Percentiles rank a stretch among this genome's conserved stretches.
Evolutionary conservation across 2,888 invertebrate genomes (phyloP).

Genomic region (Junonia oenone): DNA sequence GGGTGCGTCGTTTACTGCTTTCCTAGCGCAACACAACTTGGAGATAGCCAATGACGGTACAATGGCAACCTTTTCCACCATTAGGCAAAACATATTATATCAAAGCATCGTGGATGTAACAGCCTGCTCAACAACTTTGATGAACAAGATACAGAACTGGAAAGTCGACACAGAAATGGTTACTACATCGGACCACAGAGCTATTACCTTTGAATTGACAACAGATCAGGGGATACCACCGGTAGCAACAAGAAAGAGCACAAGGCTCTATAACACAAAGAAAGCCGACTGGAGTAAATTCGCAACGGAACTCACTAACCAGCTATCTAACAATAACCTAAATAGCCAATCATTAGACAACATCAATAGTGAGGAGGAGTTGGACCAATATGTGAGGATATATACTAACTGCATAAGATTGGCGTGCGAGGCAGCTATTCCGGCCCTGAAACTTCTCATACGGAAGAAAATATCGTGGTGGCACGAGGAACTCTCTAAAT

Average conservation of each 20-base stretch:
- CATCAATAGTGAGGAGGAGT: background rate
- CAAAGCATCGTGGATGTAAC: background rate
- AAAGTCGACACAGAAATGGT: background rate
- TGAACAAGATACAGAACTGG: background rate
- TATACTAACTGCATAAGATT: no score
- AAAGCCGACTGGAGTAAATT: background rate
- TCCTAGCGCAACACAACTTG: slow-evolving; percentile 14
- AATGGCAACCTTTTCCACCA: background rate
- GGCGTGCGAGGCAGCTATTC: no score
- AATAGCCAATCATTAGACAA: background rate
- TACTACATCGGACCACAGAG: background rate
- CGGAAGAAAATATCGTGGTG: no score
- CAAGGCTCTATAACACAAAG: background rate
- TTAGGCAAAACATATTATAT: background rate
- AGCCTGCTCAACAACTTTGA: background rate
- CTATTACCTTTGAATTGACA: no score
- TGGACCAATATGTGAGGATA: background rate
- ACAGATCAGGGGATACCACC: no score
- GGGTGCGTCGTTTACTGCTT: slow-evolving; percentile 14
- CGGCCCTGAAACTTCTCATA: no score
- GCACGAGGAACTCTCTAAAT: no score
- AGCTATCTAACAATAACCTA: background rate
- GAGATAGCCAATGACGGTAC: background rate
- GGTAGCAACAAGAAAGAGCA: no score
- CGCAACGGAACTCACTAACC: background rate